A percentile compares a stretch with the other conserved stretches of the same genome.
Evolutionary conservation across 1,140 invertebrate species (phyloP).

Genomic region (Bombus superbus): DNA sequence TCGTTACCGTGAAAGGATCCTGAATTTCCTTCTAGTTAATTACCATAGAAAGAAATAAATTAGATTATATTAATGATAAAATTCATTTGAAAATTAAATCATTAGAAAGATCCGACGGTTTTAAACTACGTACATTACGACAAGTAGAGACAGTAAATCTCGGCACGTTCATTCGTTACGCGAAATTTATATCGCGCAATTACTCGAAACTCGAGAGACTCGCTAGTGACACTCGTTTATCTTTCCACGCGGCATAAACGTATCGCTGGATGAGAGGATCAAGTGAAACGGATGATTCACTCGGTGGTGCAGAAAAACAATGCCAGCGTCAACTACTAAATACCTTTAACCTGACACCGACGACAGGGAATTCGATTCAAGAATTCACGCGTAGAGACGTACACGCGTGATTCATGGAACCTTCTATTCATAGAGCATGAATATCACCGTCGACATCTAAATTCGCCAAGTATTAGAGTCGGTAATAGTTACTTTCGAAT

Average conservation of each 20-base stretch:
- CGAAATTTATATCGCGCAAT: conserved; percentile 7
- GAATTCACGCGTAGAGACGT: not conserved
- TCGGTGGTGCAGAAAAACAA: not conserved
- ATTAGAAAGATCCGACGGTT: not conserved
- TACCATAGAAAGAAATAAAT: not conserved
- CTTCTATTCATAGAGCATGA: not conserved
- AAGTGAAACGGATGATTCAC: not conserved
- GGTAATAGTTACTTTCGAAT: not conserved
- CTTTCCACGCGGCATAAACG: not conserved
- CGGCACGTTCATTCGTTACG: not conserved
- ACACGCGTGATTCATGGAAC: not conserved
- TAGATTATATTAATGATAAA: no score
- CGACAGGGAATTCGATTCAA: not conserved
- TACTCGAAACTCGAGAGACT: not conserved
- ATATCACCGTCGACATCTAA: not conserved
- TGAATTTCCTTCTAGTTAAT: not conserved
- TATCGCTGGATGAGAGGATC: not conserved
- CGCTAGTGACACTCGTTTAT: not conserved
- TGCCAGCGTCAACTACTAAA: not conserved
- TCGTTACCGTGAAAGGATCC: not conserved
- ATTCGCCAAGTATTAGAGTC: not conserved
- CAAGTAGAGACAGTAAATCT: not conserved
- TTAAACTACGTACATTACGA: not conserved
- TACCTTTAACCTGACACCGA: not conserved
- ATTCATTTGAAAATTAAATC: not conserved